Evolutionary conservation across 2,888 invertebrate genomes (phyloP).

Genomic region (Molorchus minor): DNA sequence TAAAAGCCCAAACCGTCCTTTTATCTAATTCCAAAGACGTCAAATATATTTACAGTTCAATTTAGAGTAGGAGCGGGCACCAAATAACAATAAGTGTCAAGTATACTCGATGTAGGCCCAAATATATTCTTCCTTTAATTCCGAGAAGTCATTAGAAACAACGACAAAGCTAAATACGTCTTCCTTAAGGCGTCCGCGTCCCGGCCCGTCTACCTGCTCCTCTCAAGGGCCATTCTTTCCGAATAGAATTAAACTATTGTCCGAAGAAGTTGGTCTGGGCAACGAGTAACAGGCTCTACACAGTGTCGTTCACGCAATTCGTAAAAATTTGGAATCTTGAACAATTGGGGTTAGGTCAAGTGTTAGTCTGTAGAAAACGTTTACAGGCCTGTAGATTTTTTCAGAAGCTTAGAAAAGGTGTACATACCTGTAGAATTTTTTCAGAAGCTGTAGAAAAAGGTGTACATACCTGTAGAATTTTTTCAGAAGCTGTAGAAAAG

Average conservation of each 20-base stretch:
- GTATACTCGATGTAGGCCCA: background rate
- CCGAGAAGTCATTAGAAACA: slow-evolving; percentile 25
- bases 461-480: no score
- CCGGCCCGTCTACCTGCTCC: slow-evolving; percentile 20
- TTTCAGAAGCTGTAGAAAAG: no score
- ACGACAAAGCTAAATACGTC: slow-evolving; percentile 23
- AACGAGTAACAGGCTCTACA: no score
- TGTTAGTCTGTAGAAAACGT: no score
- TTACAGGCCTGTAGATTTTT: no score
- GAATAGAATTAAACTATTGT: slow-evolving; percentile 28
- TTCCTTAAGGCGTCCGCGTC: slow-evolving; percentile 1
- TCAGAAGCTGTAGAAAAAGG: no score
- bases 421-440: no score
- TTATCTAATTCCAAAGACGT: slow-evolving; percentile 2
- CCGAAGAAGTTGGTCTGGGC: slow-evolving; percentile 2
- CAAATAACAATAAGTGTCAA: slow-evolving; percentile 21
- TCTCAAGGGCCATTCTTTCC: slow-evolving; percentile 23
- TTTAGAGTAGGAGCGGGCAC: slow-evolving; percentile 2
- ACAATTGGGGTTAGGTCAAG: no score
- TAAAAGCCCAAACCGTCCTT: background rate
- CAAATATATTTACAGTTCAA: slow-evolving; percentile 14
- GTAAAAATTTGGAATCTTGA: no score
- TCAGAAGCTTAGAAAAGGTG: no score
- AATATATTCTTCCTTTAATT: slow-evolving; percentile 18
- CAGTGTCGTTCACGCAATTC: no score